Conservation (phyloP, 2,113 vertebrate species). For the Junco hyemalis region DNA sequence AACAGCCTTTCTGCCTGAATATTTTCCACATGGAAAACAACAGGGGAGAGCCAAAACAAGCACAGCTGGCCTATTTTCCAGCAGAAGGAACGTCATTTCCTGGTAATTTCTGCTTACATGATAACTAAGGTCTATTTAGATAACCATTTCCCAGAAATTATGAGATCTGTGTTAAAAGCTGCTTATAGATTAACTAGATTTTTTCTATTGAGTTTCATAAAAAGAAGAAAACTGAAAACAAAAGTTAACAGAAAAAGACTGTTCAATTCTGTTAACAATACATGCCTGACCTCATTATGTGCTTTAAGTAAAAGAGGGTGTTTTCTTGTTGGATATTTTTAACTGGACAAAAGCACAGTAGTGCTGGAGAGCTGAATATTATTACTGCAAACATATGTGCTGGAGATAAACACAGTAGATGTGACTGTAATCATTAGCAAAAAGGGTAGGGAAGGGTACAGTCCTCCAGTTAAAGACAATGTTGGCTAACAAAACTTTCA, state of each 20-base stretch:
- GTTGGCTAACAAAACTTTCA: slow-evolving; percentile 36
- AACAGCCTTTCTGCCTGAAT: slow-evolving; percentile 53
- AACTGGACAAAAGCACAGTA: slow-evolving; percentile 36
- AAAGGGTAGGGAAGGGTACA: slow-evolving; percentile 45
- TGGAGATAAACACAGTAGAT: slow-evolving; percentile 24
- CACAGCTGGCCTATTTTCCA: slow-evolving; percentile 76
- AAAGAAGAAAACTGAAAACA: slow-evolving; percentile 29
- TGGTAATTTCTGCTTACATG: slow-evolving; percentile 68
- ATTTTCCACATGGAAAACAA: slow-evolving; percentile 70
- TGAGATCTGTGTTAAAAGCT: slow-evolving; percentile 34
- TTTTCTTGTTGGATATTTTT: slow-evolving; percentile 39
- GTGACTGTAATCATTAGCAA: slow-evolving; percentile 27
- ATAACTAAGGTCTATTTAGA: slow-evolving; percentile 74
- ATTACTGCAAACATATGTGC: background rate
- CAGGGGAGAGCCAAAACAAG: slow-evolving; percentile 73
- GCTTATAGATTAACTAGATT: background rate
- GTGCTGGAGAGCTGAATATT: slow-evolving; percentile 40
- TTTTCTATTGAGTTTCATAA: slow-evolving; percentile 24
- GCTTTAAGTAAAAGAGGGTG: background rate
- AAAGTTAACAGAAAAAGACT: slow-evolving; percentile 10
- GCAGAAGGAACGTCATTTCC: slow-evolving; percentile 70
- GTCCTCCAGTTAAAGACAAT: slow-evolving; percentile 51
- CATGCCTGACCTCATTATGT: background rate
- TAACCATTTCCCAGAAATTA: slow-evolving; percentile 62
- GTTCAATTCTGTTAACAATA: background rate